A percentile compares a stretch with the other conserved stretches of the same genome.
Evolutionary conservation across 1,140 invertebrate genomes (phyloP).

Genomic region (Halictus rubicundus): DNA sequence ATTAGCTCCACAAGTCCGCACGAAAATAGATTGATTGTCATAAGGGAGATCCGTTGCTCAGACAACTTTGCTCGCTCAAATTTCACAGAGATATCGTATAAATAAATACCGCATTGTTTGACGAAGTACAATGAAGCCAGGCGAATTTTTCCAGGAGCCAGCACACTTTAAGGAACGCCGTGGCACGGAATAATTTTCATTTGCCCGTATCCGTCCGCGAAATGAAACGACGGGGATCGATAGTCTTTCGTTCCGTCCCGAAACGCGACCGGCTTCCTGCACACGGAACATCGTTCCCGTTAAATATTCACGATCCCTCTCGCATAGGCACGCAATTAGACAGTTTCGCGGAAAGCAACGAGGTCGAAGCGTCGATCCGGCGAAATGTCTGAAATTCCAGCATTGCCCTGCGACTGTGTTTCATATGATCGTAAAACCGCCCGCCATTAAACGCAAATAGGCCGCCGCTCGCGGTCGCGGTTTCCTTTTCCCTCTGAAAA

Average conservation of each 20-base stretch:
- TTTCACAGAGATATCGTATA: no score
- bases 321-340: constrained; percentile 48
- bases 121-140: no score
- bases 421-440: constrained; percentile 69
- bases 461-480: constrained; percentile 66
- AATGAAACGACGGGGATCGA: constrained; percentile 24
- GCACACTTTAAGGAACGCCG: no score
- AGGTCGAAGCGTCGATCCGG: not conserved
- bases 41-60: no score
- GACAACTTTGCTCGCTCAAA: no score
- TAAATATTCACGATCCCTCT: constrained; percentile 40
- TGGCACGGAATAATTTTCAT: not conserved
- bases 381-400: constrained; percentile 39
- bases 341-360: constrained; percentile 57
- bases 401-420: constrained; percentile 63
- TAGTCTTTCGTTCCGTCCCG: constrained; percentile 7
- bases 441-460: constrained; percentile 72
- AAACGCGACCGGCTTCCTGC: constrained; percentile 26
- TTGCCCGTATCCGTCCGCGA: not conserved
- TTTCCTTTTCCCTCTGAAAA: constrained; percentile 48
- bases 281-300: constrained; percentile 19
- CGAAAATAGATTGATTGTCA: no score
- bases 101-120: no score
- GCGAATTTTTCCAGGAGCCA: no score
- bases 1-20: no score